phyloP scores from a whole-genome alignment of 2,113 vertebrate species.

The Pao palembangensis region DNA sequence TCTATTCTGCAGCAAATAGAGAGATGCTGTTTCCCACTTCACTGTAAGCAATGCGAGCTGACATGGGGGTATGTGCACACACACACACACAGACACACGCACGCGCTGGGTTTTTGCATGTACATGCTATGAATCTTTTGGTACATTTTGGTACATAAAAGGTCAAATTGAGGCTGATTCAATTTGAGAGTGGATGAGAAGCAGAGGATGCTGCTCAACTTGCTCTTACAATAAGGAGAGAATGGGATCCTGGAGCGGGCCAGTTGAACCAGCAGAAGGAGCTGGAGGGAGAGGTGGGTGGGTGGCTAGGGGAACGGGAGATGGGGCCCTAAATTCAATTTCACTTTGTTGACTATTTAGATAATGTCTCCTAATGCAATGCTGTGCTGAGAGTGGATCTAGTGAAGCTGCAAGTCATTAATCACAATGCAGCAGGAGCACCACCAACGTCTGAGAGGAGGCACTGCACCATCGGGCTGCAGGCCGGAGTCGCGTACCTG shows the following conservation, averaged over 20 bases:
- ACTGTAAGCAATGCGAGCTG: conserved; percentile 59
- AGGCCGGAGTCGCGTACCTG: conserved; percentile 9
- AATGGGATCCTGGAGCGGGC: conserved; percentile 65
- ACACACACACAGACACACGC: conserved; percentile 21
- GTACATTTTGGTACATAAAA: conserved; percentile 68
- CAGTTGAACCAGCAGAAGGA: conserved; percentile 49
- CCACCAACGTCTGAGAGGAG: conserved; percentile 53
- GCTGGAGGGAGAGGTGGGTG: neutral
- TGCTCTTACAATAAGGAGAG: conserved; percentile 71
- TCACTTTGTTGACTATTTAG: conserved; percentile 75
- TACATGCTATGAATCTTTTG: conserved; percentile 63
- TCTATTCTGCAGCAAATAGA: conserved; percentile 76
- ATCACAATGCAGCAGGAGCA: conserved; percentile 66
- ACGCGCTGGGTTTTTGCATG: conserved; percentile 40
- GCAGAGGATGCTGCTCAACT: conserved; percentile 62
- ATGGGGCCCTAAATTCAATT: conserved; percentile 71
- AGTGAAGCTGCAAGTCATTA: conserved; percentile 37
- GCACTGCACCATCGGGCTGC: conserved; percentile 26
- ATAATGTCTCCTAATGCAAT: conserved; percentile 74
- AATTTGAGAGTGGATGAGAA: conserved; percentile 69
- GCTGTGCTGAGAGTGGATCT: conserved; percentile 41
- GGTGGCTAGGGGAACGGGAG: conserved; percentile 12
- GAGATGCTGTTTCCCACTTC: conserved; percentile 75
- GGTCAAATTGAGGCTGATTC: conserved; percentile 76
- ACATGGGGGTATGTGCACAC: conserved; percentile 50